Conservation (phyloP, 2,797 vertebrate genomes). For the Crenuchus spilurus region DNA sequence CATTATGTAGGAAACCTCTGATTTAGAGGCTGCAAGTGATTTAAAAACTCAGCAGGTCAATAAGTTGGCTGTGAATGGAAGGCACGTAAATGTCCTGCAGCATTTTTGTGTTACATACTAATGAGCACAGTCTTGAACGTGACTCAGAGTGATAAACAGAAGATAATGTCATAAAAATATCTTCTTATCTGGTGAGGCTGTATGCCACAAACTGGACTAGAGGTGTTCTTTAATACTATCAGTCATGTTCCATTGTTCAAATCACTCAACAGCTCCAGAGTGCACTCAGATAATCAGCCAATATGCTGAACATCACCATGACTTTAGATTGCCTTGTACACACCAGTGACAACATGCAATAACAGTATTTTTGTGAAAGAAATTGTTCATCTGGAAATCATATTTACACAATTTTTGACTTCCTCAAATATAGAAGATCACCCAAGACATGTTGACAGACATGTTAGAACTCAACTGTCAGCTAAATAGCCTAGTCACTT, state of each 20-base stretch:
- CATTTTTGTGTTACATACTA: not conserved
- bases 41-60: constrained; percentile 15
- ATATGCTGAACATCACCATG: constrained; percentile 2
- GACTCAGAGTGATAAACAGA: constrained; percentile 20
- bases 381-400: too few relatives aligned
- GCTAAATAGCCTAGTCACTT: too few relatives aligned
- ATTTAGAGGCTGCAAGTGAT: not conserved
- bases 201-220: constrained; percentile 24
- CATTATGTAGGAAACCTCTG: not conserved
- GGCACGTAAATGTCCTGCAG: not conserved
- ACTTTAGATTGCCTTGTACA: constrained; percentile 9
- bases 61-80: not conserved
- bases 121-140: constrained; percentile 22
- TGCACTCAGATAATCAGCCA: constrained; percentile 11
- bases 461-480: too few relatives aligned
- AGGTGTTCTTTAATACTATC: constrained; percentile 21
- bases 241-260: constrained; percentile 11
- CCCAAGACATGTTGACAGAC: too few relatives aligned
- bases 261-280: constrained; percentile 13
- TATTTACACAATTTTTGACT: too few relatives aligned
- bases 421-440: too few relatives aligned
- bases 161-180: constrained; percentile 41
- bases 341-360: too few relatives aligned
- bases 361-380: too few relatives aligned
- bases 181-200: constrained; percentile 32